phyloP scores from a whole-genome alignment of 1,140 invertebrate genomes.

The Choristoneura fumiferana region DNA sequence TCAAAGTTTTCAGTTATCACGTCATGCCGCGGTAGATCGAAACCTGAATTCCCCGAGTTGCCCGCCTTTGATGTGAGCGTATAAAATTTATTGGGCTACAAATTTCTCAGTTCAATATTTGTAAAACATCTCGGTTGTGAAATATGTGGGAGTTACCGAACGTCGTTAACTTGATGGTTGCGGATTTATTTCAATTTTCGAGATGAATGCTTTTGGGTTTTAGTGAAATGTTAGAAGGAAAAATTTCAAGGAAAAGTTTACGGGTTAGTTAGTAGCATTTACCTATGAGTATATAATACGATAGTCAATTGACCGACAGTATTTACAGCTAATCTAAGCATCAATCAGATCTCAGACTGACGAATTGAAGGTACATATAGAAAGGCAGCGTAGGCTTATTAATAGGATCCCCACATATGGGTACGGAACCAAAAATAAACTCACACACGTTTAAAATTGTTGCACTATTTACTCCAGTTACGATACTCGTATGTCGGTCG shows the following conservation, averaged over 20 bases:
- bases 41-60: not conserved
- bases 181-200: conserved; percentile 16
- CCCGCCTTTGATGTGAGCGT: not conserved
- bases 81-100: conserved; percentile 15
- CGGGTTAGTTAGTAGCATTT: too few relatives aligned
- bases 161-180: not conserved
- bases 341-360: too few relatives aligned
- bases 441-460: too few relatives aligned
- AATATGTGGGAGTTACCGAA: not conserved
- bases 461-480: too few relatives aligned
- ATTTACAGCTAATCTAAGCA: too few relatives aligned
- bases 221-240: not conserved
- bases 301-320: too few relatives aligned
- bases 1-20: conserved; percentile 2
- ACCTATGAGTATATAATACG: too few relatives aligned
- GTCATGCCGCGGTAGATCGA: not conserved
- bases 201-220: conserved; percentile 2
- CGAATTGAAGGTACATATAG: too few relatives aligned
- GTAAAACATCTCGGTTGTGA: not conserved
- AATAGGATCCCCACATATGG: too few relatives aligned
- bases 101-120: conserved; percentile 3
- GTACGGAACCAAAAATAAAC: too few relatives aligned
- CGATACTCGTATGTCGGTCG: too few relatives aligned
- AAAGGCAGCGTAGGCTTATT: too few relatives aligned
- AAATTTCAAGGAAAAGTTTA: not conserved